Evolutionary conservation across 2,113 vertebrate species (phyloP).

Genomic region (Psittacula cyanocephala): DNA sequence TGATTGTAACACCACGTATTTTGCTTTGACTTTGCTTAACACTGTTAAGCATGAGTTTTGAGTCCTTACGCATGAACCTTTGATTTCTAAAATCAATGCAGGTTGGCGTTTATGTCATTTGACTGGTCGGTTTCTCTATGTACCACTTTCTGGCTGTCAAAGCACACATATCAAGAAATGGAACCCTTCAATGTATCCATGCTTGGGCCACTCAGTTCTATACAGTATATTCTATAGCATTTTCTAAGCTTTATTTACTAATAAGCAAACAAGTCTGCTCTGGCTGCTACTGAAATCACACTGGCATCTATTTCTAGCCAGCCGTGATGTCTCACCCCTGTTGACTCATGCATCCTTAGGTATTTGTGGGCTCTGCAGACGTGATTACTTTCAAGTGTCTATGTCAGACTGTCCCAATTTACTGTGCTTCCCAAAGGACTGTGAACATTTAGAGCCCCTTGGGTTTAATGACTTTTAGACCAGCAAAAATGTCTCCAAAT

Average conservation of each 20-base stretch:
- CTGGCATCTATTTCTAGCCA: background rate
- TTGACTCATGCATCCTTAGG: background rate
- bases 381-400: background rate
- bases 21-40: background rate
- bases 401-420: background rate
- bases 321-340: background rate
- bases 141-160: background rate
- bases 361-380: background rate
- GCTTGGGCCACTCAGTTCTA: background rate
- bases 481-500: background rate
- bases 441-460: background rate
- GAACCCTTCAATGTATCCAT: background rate
- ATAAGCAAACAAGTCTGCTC: background rate
- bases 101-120: background rate
- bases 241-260: background rate
- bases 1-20: background rate
- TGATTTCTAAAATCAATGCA: background rate
- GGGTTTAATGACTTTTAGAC: background rate
- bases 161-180: accelerated
- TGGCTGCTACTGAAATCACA: background rate
- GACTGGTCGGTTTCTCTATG: background rate
- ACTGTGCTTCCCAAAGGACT: background rate
- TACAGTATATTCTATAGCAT: background rate
- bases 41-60: background rate
- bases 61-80: background rate